Base-by-base conservation (phyloP, 2,888 invertebrate genomes). In the Lithophane ornitopus region DNA sequence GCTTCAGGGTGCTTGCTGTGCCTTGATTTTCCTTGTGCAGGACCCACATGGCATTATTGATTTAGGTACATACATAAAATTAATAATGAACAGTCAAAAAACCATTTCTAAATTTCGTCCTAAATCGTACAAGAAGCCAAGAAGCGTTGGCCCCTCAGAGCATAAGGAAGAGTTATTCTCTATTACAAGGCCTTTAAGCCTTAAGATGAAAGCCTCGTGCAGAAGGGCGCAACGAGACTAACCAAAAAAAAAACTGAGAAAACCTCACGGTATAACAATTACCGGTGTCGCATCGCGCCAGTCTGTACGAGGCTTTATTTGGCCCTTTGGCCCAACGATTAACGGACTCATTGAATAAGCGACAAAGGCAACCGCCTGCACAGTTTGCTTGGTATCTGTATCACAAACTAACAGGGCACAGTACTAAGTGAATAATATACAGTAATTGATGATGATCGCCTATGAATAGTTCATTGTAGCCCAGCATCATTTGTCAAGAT, bases 401-500 rank as follows among this genome's bases (percentile, higher is more conserved):
- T 73, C 77, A 71, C 49, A 46, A 69, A 58, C 54, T 68, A 63
- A 65, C 65, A 70, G 70, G 39, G n/a, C 49, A 56, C 26, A 39
- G 46, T 46, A 70, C 44, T 63, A 80, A 83, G 65, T 84, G 68
- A 81, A 78, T 76, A 78, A 74, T 78, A 69, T 66, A 68, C 67
- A 71, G 73, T 78, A 73, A 84, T 84, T 84, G 72, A 84, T 75
- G 74, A 56, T 54, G 70, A 19, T 39, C 62, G 69, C 71, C 26
- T 52, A 76, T 75, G 74, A 80, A 80, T 78, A 70, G 63, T 46
- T 59, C 61, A 44, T 75, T 70, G 78, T 76, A 26, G 6, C 63
- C 71, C 56, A 56, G 28, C 61, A 58, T 73, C 78, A 70, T 82
- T 62, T 58, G 58, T 81, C 62, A 63, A 54, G 61, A 56, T 63